Conservation (phyloP, 2,888 invertebrate genomes). For the Choristoneura rosaceana region DNA sequence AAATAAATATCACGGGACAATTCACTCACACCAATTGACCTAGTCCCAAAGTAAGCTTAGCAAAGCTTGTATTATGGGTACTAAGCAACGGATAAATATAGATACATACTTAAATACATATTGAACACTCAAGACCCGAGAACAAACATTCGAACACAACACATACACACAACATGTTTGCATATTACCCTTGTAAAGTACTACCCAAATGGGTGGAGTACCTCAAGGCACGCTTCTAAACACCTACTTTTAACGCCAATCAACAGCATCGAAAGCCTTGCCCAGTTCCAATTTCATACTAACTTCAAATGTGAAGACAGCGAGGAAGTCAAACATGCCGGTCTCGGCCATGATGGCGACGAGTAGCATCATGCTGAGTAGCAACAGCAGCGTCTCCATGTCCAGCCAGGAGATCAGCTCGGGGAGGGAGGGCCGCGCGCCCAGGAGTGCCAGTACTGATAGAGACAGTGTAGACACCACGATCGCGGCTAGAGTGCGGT, state of each 20-base stretch:
- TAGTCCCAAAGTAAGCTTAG: too few relatives aligned
- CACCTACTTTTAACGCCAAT: not conserved
- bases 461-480: slow-evolving; percentile 91
- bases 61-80: too few relatives aligned
- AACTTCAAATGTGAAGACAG: slow-evolving; percentile 92
- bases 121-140: too few relatives aligned
- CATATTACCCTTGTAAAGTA: too few relatives aligned
- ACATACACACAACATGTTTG: too few relatives aligned
- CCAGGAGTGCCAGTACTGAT: slow-evolving; percentile 89
- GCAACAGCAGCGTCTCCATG: slow-evolving; percentile 90
- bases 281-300: slow-evolving; percentile 43
- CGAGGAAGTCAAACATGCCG: slow-evolving; percentile 94
- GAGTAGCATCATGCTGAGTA: slow-evolving; percentile 96
- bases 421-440: slow-evolving; percentile 90
- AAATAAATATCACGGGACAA: too few relatives aligned
- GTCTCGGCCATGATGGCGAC: slow-evolving; percentile 95
- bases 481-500: slow-evolving; percentile 93
- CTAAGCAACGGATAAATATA: too few relatives aligned
- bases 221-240: not conserved
- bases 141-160: too few relatives aligned
- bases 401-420: slow-evolving; percentile 95
- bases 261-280: not conserved
- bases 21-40: too few relatives aligned
- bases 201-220: not conserved
- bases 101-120: too few relatives aligned